Conservation (phyloP, 2,888 invertebrate species). For the Tachystola acroxantha region DNA sequence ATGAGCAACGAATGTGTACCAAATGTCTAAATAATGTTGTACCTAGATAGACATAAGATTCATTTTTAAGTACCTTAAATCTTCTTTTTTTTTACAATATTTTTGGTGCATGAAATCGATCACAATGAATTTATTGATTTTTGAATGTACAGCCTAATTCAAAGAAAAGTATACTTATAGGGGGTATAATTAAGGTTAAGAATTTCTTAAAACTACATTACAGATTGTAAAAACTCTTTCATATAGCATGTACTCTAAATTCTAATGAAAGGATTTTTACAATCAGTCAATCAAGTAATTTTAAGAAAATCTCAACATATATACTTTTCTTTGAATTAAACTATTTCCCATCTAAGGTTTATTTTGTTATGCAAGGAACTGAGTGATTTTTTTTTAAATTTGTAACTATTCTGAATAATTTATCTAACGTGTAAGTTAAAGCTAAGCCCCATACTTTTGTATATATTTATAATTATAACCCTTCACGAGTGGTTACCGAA, state of each 20-base stretch:
- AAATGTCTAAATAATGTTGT: constrained; percentile 66
- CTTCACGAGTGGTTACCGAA: too few species aligned
- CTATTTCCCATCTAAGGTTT: too few species aligned
- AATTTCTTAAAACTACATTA: too few species aligned
- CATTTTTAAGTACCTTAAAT: constrained; percentile 38
- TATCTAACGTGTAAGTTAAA: constrained; percentile 6
- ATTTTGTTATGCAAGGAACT: constrained; percentile 3
- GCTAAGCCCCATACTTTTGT: too few species aligned
- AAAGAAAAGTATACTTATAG: too few species aligned
- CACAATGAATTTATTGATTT: not conserved
- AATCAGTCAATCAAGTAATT: too few species aligned
- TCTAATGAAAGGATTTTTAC: too few species aligned
- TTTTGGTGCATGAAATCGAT: constrained; percentile 2
- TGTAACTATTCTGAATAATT: constrained; percentile 5
- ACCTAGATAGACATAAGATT: constrained; percentile 64
- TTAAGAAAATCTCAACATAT: too few species aligned
- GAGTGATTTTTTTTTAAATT: constrained; percentile 2
- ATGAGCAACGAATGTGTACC: constrained; percentile 76
- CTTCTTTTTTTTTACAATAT: constrained; percentile 10
- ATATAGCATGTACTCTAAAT: too few species aligned
- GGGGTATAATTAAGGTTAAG: too few species aligned
- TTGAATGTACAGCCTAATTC: not conserved
- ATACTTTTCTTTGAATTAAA: not conserved
- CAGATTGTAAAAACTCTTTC: too few species aligned
- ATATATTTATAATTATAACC: too few species aligned